These are phyloP conservation scores for Oppia nitens DNA, from an alignment of 1,140 invertebrate species.

Conservation along the genomic window DNA sequence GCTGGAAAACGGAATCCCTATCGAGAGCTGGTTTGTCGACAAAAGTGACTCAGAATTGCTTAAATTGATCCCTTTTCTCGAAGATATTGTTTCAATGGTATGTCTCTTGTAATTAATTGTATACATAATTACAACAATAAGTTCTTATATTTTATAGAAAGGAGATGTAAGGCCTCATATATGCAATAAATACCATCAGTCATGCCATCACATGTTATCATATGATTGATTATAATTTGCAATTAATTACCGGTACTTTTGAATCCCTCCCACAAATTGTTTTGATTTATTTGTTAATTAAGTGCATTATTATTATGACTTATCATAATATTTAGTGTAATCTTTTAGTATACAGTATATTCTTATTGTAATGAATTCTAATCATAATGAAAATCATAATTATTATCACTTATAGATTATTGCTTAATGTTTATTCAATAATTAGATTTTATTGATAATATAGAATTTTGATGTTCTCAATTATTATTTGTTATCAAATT, in stretches of 20 bases:
- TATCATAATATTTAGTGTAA: too few relatives aligned
- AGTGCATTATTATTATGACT: too few relatives aligned
- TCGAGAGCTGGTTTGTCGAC: conserved; percentile 93
- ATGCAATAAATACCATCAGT: conserved; percentile 34
- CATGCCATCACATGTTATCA: neutral
- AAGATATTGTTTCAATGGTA: conserved; percentile 46
- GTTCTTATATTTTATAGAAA: conserved; percentile 44
- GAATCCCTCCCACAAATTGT: neutral
- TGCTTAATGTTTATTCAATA: too few relatives aligned
- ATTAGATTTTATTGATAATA: too few relatives aligned
- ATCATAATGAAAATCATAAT: too few relatives aligned
- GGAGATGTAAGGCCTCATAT: conserved; percentile 81
- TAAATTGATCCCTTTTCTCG: conserved; percentile 81
- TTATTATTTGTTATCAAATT: too few relatives aligned
- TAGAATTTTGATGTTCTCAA: too few relatives aligned
- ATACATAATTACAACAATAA: conserved; percentile 6
- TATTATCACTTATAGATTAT: too few relatives aligned
- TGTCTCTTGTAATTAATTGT: conserved; percentile 14
- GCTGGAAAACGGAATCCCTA: conserved; percentile 91
- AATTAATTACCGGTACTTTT: neutral
- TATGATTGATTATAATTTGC: neutral
- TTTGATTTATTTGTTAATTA: too few relatives aligned
- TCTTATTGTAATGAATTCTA: too few relatives aligned
- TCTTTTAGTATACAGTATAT: too few relatives aligned
- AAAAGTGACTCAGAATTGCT: conserved; percentile 72